Conservation (phyloP, 2,797 vertebrate species). For the Danio kyathit region DNA sequence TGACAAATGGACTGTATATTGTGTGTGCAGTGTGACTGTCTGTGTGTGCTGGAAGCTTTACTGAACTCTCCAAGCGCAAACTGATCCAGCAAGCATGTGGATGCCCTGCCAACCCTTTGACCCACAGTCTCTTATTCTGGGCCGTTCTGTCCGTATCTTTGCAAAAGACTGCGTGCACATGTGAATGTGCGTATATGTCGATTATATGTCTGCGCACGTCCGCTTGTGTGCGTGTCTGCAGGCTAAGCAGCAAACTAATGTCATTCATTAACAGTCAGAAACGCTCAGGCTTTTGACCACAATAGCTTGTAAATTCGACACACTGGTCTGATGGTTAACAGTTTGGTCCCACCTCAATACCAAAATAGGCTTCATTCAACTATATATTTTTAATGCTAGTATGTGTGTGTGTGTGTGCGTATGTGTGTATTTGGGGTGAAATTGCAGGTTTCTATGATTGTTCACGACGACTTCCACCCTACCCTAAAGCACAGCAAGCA, state of each 20-base stretch:
- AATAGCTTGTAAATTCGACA: conserved; percentile 47
- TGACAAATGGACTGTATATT: conserved; percentile 26
- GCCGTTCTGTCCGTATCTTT: neutral
- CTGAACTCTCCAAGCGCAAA: conserved; percentile 22
- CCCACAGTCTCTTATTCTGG: conserved; percentile 37
- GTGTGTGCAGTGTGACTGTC: conserved; percentile 36
- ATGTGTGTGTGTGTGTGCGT: neutral
- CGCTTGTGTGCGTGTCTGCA: conserved; percentile 33
- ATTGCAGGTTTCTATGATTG: conserved; percentile 50
- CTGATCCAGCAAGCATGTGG: conserved; percentile 32
- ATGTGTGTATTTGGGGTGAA: conserved; percentile 7
- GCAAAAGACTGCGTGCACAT: neutral
- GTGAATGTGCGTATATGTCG: neutral
- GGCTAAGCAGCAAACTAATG: conserved; percentile 35
- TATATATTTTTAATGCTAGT: conserved; percentile 21
- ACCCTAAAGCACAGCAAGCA: conserved; percentile 23
- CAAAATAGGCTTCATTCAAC: conserved; percentile 34
- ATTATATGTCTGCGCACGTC: conserved; percentile 1
- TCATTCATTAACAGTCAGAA: conserved; percentile 42
- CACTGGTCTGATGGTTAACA: conserved; percentile 40
- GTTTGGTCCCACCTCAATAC: conserved; percentile 43
- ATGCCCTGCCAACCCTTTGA: conserved; percentile 32
- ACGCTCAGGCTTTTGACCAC: conserved; percentile 44
- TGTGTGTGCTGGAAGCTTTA: conserved; percentile 33
- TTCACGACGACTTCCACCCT: conserved; percentile 16